These are phyloP conservation scores for Tigriopus japonicus DNA, from an alignment of 1,140 invertebrate species.

Conservation along the genomic window DNA sequence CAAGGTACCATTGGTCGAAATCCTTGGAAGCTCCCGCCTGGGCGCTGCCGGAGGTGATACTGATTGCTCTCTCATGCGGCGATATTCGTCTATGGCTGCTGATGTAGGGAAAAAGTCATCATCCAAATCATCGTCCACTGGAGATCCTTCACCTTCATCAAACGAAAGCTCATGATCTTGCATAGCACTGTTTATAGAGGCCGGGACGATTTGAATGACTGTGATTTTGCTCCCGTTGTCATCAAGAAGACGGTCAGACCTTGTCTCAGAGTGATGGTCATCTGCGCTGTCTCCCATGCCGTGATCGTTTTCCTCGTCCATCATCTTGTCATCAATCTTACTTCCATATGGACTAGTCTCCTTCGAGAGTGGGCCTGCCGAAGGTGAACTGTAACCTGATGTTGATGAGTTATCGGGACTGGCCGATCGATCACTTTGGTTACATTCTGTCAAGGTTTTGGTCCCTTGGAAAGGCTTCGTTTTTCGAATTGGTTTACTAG, in stretches of 20 bases:
- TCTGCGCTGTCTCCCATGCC: neutral
- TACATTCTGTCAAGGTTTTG: neutral
- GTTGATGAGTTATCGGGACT: conserved; percentile 11
- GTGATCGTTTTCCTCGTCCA: neutral
- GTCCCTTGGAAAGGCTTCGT: neutral
- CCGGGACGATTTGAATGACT: conserved; percentile 2
- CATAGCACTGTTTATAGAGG: neutral
- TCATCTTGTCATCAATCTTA: neutral
- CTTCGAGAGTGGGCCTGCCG: neutral
- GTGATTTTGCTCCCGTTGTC: neutral
- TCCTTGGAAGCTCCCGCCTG: conserved; percentile 1
- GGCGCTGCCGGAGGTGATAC: neutral
- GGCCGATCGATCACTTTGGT: neutral
- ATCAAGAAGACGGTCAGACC: neutral
- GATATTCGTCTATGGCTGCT: neutral
- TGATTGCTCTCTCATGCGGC: neutral
- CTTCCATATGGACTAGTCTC: neutral
- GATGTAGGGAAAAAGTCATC: neutral
- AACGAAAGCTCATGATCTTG: neutral
- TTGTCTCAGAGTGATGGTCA: neutral
- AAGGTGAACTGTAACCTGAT: conserved; percentile 10
- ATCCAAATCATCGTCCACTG: neutral
- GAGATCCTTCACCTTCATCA: neutral
- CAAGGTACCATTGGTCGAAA: conserved; percentile 6
- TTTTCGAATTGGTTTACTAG: conserved; percentile 1